Evolutionary conservation across 2,888 invertebrate species (phyloP).

Genomic region (Heliconius hortense): DNA sequence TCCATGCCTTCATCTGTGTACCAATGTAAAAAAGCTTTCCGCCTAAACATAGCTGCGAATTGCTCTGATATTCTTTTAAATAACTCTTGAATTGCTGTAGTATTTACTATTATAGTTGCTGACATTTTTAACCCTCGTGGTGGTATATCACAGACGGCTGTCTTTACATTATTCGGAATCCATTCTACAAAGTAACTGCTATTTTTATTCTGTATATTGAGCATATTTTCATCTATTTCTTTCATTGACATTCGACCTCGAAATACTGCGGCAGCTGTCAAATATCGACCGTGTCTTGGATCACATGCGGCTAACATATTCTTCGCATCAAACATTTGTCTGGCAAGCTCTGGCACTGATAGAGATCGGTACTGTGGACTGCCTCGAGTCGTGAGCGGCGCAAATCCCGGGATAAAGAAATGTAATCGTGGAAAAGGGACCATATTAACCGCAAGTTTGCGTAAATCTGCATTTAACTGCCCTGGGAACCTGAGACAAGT

Average conservation of each 20-base stretch:
- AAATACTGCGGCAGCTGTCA: slow-evolving; percentile 95
- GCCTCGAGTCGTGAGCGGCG: slow-evolving; percentile 89
- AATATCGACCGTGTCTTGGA: slow-evolving; percentile 93
- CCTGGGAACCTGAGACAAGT: slow-evolving; percentile 87
- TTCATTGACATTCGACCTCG: slow-evolving; percentile 96
- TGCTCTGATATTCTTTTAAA: slow-evolving; percentile 94
- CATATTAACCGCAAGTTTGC: slow-evolving; percentile 76
- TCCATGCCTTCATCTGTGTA: slow-evolving; percentile 97
- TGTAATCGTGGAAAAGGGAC: slow-evolving; percentile 85
- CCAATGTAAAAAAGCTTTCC: slow-evolving; percentile 98
- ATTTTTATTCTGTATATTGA: slow-evolving; percentile 90
- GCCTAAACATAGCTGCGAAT: slow-evolving; percentile 95
- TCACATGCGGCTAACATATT: slow-evolving; percentile 95
- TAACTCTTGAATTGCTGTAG: slow-evolving; percentile 92
- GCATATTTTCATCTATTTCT: slow-evolving; percentile 91
- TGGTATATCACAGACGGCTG: slow-evolving; percentile 91
- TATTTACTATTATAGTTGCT: slow-evolving; percentile 93
- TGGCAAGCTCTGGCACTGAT: slow-evolving; percentile 94
- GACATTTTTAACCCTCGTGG: slow-evolving; percentile 90
- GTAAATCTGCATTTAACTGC: slow-evolving; percentile 73
- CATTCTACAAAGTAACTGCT: slow-evolving; percentile 90
- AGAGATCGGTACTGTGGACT: slow-evolving; percentile 93
- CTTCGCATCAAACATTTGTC: slow-evolving; percentile 84
- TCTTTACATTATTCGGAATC: slow-evolving; percentile 91
- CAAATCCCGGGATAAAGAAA: slow-evolving; percentile 83